These are phyloP conservation scores for Taenaris catops DNA, from an alignment of 2,888 invertebrate species.

Conservation along the genomic window DNA sequence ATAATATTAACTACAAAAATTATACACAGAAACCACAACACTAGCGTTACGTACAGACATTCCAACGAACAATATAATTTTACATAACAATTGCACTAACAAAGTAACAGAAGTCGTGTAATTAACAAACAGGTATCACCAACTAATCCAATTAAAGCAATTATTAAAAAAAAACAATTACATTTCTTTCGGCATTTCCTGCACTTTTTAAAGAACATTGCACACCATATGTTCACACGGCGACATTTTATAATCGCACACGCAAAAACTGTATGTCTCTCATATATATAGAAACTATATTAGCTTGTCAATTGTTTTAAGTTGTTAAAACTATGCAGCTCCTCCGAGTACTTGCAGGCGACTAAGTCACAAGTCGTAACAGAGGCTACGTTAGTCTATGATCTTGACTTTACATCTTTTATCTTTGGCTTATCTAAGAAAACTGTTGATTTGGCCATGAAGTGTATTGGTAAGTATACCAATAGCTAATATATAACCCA, in stretches of 20 bases:
- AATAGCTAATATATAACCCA: no score
- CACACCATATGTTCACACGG: neutral
- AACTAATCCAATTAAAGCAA: constrained; percentile 6
- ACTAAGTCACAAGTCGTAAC: constrained; percentile 19
- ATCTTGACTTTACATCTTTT: constrained; percentile 27
- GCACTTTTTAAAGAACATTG: constrained; percentile 65
- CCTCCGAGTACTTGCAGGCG: constrained; percentile 8
- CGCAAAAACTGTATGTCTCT: neutral
- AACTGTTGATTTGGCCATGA: constrained; percentile 9
- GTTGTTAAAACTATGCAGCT: constrained; percentile 7
- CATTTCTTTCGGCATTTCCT: constrained; percentile 59
- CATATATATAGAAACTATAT: constrained; percentile 1
- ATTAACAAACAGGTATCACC: no score
- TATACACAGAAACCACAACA: no score
- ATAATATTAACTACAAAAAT: no score
- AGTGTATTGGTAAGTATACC: no score
- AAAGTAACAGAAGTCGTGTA: no score
- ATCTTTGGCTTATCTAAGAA: constrained; percentile 15
- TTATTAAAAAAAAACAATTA: constrained; percentile 27
- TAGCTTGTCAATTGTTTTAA: constrained; percentile 3
- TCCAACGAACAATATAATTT: no score
- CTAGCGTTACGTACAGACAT: no score
- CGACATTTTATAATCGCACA: constrained; percentile 5
- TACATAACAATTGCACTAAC: no score
- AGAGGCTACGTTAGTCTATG: constrained; percentile 18